A percentile compares a stretch with the other conserved stretches of the same genome.
Conservation (phyloP, 2,888 invertebrate genomes). For the Andrena flavipes region DNA sequence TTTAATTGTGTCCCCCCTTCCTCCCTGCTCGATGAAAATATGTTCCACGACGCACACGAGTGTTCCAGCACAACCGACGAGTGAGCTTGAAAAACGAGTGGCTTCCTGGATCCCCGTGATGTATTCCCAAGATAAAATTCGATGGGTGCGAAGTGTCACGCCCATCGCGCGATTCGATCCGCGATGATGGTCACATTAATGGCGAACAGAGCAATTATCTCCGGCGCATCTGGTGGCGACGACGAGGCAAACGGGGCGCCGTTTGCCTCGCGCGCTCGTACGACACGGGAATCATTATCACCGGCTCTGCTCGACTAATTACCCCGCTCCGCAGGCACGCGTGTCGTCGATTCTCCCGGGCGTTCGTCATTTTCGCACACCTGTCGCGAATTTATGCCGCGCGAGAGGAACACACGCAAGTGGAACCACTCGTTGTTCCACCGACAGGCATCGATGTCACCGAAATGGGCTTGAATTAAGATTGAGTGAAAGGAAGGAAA, state of each 20-base stretch:
- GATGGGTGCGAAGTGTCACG: neutral
- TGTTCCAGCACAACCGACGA: too few relatives aligned
- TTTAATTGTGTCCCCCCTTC: too few relatives aligned
- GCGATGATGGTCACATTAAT: constrained; percentile 61
- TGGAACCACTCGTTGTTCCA: too few relatives aligned
- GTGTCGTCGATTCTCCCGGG: constrained; percentile 28
- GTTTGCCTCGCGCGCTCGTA: constrained; percentile 31
- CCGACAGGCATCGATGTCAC: too few relatives aligned
- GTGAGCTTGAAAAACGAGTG: too few relatives aligned
- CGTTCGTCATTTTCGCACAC: constrained; percentile 52
- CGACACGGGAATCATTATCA: constrained; percentile 51
- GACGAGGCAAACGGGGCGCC: constrained; percentile 51
- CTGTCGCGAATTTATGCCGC: constrained; percentile 13
- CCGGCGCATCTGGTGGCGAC: constrained; percentile 71
- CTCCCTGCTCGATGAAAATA: too few relatives aligned
- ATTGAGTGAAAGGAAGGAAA: too few relatives aligned
- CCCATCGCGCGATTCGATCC: constrained; percentile 37
- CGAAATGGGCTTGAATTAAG: too few relatives aligned
- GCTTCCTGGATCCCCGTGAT: neutral
- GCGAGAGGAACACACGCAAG: too few relatives aligned
- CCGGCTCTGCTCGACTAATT: constrained; percentile 44
- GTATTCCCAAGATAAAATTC: neutral
- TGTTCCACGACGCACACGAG: too few relatives aligned
- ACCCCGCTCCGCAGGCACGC: constrained; percentile 6
- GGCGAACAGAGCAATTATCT: constrained; percentile 67